phyloP scores from a whole-genome alignment of 2,888 invertebrate species.

The Hydrotaea cyrtoneurina region DNA sequence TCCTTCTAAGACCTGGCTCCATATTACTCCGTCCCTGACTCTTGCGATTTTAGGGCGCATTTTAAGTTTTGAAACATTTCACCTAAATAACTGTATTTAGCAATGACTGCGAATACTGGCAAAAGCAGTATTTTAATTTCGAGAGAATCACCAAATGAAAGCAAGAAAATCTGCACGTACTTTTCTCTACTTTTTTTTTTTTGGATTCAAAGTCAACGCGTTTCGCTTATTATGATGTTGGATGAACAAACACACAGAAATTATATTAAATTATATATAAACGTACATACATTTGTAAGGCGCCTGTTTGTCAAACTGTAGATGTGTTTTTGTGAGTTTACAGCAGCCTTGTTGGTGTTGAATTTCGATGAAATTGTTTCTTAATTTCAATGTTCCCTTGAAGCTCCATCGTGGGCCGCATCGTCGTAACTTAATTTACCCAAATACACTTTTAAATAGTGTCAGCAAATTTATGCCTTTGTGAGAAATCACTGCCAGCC shows the following conservation, averaged over 20 bases:
- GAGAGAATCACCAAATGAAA: background rate
- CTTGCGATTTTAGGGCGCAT: background rate
- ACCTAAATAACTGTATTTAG: background rate
- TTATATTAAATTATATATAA: conserved; percentile 5
- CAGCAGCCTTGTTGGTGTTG: no score
- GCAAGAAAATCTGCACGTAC: background rate
- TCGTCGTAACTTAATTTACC: conserved; percentile 22
- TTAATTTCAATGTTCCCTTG: background rate
- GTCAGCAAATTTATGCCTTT: conserved; percentile 34
- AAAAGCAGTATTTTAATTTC: background rate
- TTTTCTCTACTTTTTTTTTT: background rate
- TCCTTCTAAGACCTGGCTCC: no score
- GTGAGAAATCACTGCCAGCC: conserved; percentile 37
- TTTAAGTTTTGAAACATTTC: background rate
- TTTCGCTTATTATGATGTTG: background rate
- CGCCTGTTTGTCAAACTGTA: background rate
- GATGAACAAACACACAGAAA: background rate
- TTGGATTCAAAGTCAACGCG: background rate
- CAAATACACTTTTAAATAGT: conserved; percentile 29
- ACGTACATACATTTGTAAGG: background rate
- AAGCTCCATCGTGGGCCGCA: background rate
- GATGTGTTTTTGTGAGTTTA: background rate
- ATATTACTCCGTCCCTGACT: no score
- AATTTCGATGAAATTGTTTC: background rate
- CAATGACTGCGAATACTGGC: background rate